These are phyloP conservation scores for Halichoerus grypus DNA, from an alignment of 2,113 vertebrate species.

Conservation along the genomic window DNA sequence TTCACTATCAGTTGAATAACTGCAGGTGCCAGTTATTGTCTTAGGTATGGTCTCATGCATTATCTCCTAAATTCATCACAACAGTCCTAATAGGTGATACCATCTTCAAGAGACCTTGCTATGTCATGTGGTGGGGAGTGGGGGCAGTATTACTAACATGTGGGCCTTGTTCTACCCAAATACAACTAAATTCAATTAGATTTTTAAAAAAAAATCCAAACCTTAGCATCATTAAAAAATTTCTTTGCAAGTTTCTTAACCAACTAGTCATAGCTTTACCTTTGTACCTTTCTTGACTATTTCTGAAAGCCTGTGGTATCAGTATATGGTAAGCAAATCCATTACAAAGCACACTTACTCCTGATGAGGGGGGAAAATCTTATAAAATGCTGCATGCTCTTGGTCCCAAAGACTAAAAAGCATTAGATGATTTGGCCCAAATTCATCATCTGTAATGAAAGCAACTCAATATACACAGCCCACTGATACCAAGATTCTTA, in stretches of 20 bases:
- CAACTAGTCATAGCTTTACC: neutral
- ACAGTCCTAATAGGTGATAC: neutral
- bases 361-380: neutral
- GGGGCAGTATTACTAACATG: neutral
- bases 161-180: neutral
- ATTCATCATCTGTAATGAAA: conserved; percentile 35
- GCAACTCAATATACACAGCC: neutral
- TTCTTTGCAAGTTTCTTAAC: conserved; percentile 35
- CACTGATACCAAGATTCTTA: neutral
- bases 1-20: neutral
- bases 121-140: neutral
- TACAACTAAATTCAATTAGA: neutral
- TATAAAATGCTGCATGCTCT: neutral
- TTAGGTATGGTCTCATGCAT: neutral
- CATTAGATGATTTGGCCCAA: neutral
- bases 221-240: neutral
- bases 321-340: neutral
- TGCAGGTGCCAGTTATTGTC: neutral
- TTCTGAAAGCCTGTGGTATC: neutral
- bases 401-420: conserved; percentile 1
- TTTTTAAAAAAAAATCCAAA: neutral
- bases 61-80: neutral
- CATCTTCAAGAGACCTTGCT: neutral
- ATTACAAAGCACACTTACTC: neutral
- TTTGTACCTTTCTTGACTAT: conserved; percentile 6